Conservation (phyloP, 2,888 invertebrate species). For the Macroteleia sp. region DNA sequence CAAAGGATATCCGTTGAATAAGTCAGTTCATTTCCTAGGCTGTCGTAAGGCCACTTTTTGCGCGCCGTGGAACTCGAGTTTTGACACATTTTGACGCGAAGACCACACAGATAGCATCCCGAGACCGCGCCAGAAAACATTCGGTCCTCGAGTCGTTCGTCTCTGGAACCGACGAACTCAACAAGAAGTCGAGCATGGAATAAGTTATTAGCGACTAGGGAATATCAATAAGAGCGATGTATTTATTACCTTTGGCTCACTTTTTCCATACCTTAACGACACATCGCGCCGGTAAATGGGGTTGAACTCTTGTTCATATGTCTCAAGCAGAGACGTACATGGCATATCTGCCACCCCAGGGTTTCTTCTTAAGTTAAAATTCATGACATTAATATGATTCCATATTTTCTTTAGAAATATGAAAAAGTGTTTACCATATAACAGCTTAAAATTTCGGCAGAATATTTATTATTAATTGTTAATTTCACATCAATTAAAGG, state of each 20-base stretch:
- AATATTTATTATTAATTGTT: too few relatives aligned
- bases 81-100: conserved; percentile 83
- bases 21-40: conserved; percentile 78
- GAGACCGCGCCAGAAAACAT: conserved; percentile 76
- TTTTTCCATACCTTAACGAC: conserved; percentile 67
- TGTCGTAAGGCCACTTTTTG: conserved; percentile 76
- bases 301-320: conserved; percentile 45
- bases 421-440: too few relatives aligned
- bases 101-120: conserved; percentile 80
- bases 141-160: conserved; percentile 63
- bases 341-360: conserved; percentile 5
- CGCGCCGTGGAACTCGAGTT: conserved; percentile 77
- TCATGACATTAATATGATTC: too few relatives aligned
- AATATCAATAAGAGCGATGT: conserved; percentile 78
- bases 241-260: conserved; percentile 73
- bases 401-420: too few relatives aligned
- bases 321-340: conserved; percentile 31
- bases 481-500: too few relatives aligned
- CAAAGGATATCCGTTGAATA: conserved; percentile 43
- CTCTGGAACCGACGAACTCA: conserved; percentile 67
- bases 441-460: too few relatives aligned
- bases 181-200: conserved; percentile 79
- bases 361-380: too few relatives aligned
- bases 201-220: conserved; percentile 81
- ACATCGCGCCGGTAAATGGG: conserved; percentile 56